Evolutionary conservation across 2,113 vertebrate species (phyloP), one percentile per base, ranked within the genome.

Genomic region (Grammatotria lemairii): DNA sequence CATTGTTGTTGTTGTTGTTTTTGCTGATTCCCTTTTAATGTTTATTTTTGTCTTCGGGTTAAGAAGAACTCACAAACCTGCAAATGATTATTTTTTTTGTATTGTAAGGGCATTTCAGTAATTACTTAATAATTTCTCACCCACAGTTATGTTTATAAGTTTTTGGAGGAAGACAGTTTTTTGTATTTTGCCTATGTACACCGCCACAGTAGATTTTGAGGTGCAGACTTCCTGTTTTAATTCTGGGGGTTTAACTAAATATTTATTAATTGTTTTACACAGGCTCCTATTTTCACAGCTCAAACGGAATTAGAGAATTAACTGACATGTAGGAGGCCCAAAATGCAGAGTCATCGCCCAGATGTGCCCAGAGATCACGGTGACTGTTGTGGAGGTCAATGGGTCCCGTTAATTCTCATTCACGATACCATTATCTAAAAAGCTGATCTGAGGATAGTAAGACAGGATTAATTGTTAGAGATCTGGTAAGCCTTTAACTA

Each of bases 281-380:
- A 6, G 1, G 60, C 60, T 23, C 38, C 21, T 9, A 35, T 63
- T 63, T 73, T 73, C 23, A 75, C 40, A 75, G 9, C 68, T 47
- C 68, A 75, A 75, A 47, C 7, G 23, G 23, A 75, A 75, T 75
- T 47, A 45, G 40, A 0, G 21, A 75, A 28, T 75, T 75, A 75
- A 75, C 40, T 28, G 9, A 75, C 99, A 99, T 23, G 98, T 99
- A 0, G 98, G 98, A 16, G 98, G 99, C 6, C 98, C 99, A 8
- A 99, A 98, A 1, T 99, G 98, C 88, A 99, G 98, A 4, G 97
- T 99, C 23, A 99, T 99, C 51, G 98, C 98, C 1, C 96, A 97
- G 1, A 99, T 99, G 98, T 99, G 98, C 83, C 98, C 98, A 1
- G 96, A 94, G 79, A 97, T 99, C 93, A 97, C 94, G 4, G 98